Evolutionary conservation across 2,888 invertebrate genomes (phyloP).

Genomic region (Dendrolimus houi): DNA sequence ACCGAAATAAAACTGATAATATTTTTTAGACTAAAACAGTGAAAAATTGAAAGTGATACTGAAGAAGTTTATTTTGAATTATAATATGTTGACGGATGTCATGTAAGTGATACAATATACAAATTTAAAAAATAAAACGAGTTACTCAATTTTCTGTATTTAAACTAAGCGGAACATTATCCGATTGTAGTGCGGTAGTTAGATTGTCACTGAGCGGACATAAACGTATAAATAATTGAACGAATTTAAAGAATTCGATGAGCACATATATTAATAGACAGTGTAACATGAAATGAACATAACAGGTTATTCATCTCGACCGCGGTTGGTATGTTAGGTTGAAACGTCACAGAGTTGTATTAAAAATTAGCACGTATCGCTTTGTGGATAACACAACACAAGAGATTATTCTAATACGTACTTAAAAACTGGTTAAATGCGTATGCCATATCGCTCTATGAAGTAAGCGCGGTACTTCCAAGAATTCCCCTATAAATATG

Average conservation of each 20-base stretch:
- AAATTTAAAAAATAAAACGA: no score
- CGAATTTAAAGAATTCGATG: neutral
- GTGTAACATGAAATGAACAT: constrained; percentile 15
- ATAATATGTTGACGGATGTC: no score
- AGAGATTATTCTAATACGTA: constrained; percentile 7
- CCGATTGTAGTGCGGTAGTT: no score
- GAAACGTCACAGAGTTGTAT: constrained; percentile 32
- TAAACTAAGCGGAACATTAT: no score
- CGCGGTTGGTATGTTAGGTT: constrained; percentile 12
- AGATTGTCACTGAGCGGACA: neutral
- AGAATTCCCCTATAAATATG: neutral
- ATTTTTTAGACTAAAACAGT: no score
- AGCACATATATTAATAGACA: constrained; percentile 6
- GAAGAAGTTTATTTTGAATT: no score
- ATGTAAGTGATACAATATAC: no score
- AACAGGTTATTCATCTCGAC: constrained; percentile 24
- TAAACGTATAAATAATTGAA: neutral
- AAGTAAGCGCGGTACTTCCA: neutral
- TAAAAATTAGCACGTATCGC: constrained; percentile 34
- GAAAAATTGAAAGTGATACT: no score
- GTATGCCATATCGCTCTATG: neutral
- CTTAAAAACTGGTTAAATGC: constrained; percentile 1
- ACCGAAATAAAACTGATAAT: no score
- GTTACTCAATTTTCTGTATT: no score
- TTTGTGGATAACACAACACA: constrained; percentile 11